Evolutionary conservation across 2,797 vertebrate genomes (phyloP).

Genomic region (Dromococcyx pavoninus): DNA sequence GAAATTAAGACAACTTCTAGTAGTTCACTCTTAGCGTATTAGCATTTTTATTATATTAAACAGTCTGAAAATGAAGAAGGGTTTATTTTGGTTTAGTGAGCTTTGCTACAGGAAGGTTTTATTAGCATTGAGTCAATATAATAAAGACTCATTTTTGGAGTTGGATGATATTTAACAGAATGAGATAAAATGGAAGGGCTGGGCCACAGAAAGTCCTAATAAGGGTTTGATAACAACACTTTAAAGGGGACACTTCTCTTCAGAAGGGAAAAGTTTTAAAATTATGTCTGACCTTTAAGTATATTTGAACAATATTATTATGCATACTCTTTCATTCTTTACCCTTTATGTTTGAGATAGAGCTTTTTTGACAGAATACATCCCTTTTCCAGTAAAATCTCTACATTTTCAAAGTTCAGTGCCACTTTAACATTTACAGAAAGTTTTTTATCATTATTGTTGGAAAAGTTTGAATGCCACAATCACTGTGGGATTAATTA

Average conservation of each 20-base stretch:
- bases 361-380: neutral
- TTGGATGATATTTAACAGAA: neutral
- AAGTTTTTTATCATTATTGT: neutral
- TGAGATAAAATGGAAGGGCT: neutral
- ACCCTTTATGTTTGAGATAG: neutral
- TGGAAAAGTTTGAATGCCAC: neutral
- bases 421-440: constrained; percentile 20
- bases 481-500: constrained; percentile 13
- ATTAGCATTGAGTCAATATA: neutral
- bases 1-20: neutral
- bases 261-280: neutral
- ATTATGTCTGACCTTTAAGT: constrained; percentile 2
- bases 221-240: neutral
- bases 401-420: constrained; percentile 15
- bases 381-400: neutral
- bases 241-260: neutral
- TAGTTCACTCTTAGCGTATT: neutral
- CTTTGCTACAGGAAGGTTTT: neutral
- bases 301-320: constrained; percentile 4
- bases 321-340: constrained; percentile 5
- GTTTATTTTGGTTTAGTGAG: neutral
- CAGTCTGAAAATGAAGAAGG: neutral
- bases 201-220: neutral
- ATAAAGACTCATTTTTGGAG: neutral
- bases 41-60: neutral